Conservation (phyloP, 1,140 invertebrate species). For the Meteorus sp. region DNA sequence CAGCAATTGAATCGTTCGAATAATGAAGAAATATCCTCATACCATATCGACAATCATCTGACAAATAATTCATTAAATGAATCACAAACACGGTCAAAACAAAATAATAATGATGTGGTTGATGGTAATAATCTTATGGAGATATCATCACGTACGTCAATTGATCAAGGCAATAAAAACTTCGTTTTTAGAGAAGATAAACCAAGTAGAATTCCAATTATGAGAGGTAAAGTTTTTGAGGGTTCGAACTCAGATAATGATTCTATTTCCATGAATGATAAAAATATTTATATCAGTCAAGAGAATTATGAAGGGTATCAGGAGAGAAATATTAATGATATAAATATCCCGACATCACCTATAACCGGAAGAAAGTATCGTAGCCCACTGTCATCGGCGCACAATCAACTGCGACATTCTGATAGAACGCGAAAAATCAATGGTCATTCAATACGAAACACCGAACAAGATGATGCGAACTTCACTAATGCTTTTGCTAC, state of each 20-base stretch:
- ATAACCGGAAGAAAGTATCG: slow-evolving; percentile 52
- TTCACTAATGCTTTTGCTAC: not conserved
- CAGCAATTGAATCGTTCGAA: slow-evolving; percentile 48
- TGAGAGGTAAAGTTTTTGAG: slow-evolving; percentile 41
- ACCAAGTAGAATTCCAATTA: slow-evolving; percentile 48
- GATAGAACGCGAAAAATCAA: slow-evolving; percentile 40
- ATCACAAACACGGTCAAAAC: not conserved
- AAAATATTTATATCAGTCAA: slow-evolving; percentile 33
- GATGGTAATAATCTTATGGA: slow-evolving; percentile 6
- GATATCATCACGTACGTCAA: not conserved
- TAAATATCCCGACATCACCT: slow-evolving; percentile 46
- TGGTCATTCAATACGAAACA: slow-evolving; percentile 24
- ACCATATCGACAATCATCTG: slow-evolving; percentile 21
- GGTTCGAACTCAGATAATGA: slow-evolving; percentile 40
- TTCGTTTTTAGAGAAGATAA: slow-evolving; percentile 31
- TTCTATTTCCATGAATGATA: slow-evolving; percentile 29
- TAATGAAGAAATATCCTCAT: slow-evolving; percentile 10
- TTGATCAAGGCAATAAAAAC: slow-evolving; percentile 11
- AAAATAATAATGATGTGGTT: slow-evolving; percentile 17
- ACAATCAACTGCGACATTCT: slow-evolving; percentile 34
- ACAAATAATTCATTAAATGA: slow-evolving; percentile 13
- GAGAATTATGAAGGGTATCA: slow-evolving; percentile 36
- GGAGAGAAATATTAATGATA: slow-evolving; percentile 31
- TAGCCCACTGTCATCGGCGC: slow-evolving; percentile 39
- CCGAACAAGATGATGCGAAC: not conserved